These are phyloP conservation scores for Psittacula echo DNA, from an alignment of 2,797 vertebrate species.

Conservation along the genomic window DNA sequence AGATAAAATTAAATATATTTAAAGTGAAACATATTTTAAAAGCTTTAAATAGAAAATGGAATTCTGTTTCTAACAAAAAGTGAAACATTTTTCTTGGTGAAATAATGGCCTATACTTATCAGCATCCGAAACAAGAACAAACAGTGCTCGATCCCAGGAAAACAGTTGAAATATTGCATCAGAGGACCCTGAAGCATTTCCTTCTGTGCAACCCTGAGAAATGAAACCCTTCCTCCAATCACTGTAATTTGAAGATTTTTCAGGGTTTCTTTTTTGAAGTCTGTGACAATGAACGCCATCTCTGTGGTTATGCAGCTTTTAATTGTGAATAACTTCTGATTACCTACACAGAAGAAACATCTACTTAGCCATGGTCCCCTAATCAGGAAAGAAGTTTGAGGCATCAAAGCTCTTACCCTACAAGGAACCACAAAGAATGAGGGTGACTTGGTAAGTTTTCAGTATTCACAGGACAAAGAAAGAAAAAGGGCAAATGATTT, in stretches of 20 bases:
- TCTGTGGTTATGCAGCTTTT: neutral
- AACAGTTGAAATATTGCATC: neutral
- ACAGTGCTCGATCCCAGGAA: neutral
- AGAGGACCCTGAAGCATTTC: neutral
- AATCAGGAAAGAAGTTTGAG: neutral
- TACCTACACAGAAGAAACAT: neutral
- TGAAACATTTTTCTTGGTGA: neutral
- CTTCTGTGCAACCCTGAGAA: neutral
- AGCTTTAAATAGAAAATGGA: neutral
- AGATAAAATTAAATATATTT: neutral
- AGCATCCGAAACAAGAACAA: neutral
- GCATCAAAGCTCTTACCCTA: neutral
- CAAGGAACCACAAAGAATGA: neutral
- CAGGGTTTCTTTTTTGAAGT: neutral
- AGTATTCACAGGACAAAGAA: neutral
- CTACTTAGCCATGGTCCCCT: neutral
- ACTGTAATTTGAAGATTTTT: neutral
- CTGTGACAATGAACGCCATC: neutral
- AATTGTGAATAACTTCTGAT: neutral
- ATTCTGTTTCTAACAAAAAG: neutral
- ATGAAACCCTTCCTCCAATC: neutral
- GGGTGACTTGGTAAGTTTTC: neutral
- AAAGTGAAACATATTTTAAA: neutral
- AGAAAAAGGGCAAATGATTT: neutral
- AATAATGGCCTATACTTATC: neutral